Evolutionary conservation across 2,113 vertebrate genomes (phyloP).

Genomic region (Tapirus terrestris): DNA sequence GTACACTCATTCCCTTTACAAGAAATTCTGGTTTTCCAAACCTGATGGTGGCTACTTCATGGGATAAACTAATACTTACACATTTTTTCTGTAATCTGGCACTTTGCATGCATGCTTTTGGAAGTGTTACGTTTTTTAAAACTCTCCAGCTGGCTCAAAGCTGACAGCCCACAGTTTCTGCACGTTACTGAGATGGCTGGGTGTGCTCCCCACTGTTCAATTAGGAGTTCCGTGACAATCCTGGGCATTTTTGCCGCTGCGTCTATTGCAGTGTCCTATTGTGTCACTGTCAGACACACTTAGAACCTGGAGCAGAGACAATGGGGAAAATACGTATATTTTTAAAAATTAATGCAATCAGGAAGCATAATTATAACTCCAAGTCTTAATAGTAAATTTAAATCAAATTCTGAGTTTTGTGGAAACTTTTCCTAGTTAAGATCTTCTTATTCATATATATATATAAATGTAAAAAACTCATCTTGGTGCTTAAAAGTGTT

Average conservation of each 20-base stretch:
- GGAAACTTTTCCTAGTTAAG: neutral
- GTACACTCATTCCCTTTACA: neutral
- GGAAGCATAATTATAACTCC: neutral
- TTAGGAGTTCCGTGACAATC: neutral
- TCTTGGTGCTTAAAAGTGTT: neutral
- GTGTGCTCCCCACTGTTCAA: neutral
- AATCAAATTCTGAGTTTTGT: neutral
- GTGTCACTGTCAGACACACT: neutral
- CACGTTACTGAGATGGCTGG: neutral
- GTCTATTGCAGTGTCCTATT: neutral
- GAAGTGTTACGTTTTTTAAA: neutral
- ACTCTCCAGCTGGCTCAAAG: neutral
- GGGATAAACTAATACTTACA: neutral
- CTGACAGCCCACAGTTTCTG: neutral
- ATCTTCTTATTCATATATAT: neutral
- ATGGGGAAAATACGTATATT: neutral
- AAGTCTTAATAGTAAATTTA: neutral
- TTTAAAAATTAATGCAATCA: neutral
- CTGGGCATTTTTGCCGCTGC: neutral
- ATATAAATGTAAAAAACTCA: neutral
- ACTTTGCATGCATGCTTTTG: neutral
- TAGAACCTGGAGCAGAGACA: neutral
- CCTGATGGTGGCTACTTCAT: neutral
- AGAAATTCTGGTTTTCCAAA: neutral
- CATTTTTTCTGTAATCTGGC: neutral